Evolutionary conservation across 2,113 vertebrate species (phyloP).

Genomic region (Charadrius vociferus): DNA sequence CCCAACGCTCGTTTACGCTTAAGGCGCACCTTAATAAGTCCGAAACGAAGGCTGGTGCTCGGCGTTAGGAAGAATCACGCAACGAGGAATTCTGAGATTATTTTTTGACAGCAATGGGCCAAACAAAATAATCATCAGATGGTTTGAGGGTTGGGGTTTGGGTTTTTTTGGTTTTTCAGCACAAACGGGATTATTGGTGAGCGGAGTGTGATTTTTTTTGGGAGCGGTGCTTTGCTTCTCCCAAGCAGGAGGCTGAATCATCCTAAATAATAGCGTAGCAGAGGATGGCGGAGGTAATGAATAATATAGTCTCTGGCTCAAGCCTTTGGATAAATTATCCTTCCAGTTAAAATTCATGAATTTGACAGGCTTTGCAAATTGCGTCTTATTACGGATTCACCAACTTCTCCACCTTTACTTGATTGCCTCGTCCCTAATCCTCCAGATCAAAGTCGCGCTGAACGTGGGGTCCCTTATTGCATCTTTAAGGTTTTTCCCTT

Average conservation of each 20-base stretch:
- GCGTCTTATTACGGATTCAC: neutral
- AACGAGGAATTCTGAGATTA: neutral
- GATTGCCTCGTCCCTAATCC: neutral
- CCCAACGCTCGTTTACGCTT: rapidly evolving
- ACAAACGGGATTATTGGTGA: neutral
- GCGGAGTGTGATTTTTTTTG: neutral
- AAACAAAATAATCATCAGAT: neutral
- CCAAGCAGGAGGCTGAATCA: neutral
- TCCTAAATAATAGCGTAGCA: neutral
- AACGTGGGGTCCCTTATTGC: rapidly evolving
- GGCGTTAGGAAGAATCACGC: neutral
- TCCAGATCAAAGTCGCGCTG: neutral
- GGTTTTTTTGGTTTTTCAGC: neutral
- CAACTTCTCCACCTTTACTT: neutral
- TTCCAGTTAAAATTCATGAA: neutral
- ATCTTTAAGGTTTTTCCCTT: neutral
- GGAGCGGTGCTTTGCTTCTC: neutral
- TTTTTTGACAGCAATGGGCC: neutral
- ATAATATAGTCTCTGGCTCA: neutral
- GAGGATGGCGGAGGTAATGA: neutral
- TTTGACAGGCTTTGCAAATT: neutral
- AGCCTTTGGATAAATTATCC: neutral
- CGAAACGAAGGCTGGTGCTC: neutral
- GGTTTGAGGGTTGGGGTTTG: neutral
- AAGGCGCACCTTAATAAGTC: rapidly evolving